Evolutionary conservation across 2,797 vertebrate genomes (phyloP), one percentile per base, ranked within the genome.

Genomic region (Menidia menidia): DNA sequence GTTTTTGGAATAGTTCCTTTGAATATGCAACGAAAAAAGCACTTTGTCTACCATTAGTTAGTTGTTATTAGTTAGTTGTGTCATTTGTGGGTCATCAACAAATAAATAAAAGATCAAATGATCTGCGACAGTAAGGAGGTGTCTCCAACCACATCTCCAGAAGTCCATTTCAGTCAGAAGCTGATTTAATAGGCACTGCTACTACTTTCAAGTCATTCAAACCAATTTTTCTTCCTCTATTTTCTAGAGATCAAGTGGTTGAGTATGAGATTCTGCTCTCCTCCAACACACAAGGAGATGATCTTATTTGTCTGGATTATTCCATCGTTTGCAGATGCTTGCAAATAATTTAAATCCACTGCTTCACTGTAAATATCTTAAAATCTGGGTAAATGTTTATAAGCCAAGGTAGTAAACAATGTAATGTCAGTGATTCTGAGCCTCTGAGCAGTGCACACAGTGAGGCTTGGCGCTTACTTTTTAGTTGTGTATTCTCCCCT

Each of bases 311-410:
- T 51, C 18, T 52, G n/a, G 25, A 50, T n/a, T 16, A 43, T 31
- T 16, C 6, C 50, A 64, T 13, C 15, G 30, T 43, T 48, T 43
- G 0, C 12, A 30, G 50, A 64, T 42, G 52, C 0, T 5, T 9
- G 35, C 42, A 30, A 64, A 53, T 42, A 39, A 63, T 48, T 19
- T 13, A 62, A 31, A 53, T 25, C 48, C 32, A 25, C 35, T 64
- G 50, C 39, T 53, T 64, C 42, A 52, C 25, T 1, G 25, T 25
- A 25, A 25, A 25, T 25, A 25, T 25, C 25, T 25, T 25, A 25
- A 25, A 25, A 25, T 25, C 25, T 25, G 1, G 25, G 25, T 25
- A 25, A 25, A 25, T 25, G 25, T 25, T 25, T 25, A 25, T 25
- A 25, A 25, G 25, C 25, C 25, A 25, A 1, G 25, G 25, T 25